Evolutionary conservation across 2,113 vertebrate genomes (phyloP).

Genomic region (Emydura subglobosa): DNA sequence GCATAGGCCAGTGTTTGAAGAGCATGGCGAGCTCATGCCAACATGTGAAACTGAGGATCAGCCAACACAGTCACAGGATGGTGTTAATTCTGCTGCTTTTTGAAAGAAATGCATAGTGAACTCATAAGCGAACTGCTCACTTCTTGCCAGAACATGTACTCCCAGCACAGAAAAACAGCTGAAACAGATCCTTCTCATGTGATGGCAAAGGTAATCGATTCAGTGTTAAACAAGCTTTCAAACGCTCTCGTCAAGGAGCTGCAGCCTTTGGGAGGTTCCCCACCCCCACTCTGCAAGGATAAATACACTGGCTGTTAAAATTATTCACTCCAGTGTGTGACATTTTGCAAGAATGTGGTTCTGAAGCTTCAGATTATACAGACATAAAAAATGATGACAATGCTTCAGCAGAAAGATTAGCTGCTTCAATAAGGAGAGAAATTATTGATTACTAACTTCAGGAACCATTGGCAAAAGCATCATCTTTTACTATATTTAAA

Average conservation of each 20-base stretch:
- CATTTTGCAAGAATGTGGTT: not conserved
- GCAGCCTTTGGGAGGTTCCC: not conserved
- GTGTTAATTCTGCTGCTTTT: not conserved
- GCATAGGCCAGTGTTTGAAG: not conserved
- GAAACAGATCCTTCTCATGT: not conserved
- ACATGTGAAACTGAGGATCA: not conserved
- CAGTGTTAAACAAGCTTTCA: not conserved
- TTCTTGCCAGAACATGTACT: not conserved
- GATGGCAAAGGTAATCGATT: not conserved
- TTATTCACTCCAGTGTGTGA: not conserved
- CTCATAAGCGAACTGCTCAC: not conserved
- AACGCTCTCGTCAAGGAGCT: not conserved
- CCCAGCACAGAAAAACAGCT: not conserved
- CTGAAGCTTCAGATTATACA: not conserved
- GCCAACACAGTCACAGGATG: not conserved
- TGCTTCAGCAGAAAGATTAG: not conserved
- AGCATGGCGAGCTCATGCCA: not conserved
- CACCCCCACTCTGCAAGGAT: not conserved
- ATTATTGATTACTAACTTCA: not conserved
- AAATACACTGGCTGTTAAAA: not conserved
- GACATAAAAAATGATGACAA: not conserved
- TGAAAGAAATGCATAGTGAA: not conserved
- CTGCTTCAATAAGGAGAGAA: not conserved
- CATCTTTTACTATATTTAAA: not conserved
- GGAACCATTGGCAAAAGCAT: not conserved